Base-by-base conservation (phyloP, 2,888 invertebrate species). In the Serripes groenlandicus region DNA sequence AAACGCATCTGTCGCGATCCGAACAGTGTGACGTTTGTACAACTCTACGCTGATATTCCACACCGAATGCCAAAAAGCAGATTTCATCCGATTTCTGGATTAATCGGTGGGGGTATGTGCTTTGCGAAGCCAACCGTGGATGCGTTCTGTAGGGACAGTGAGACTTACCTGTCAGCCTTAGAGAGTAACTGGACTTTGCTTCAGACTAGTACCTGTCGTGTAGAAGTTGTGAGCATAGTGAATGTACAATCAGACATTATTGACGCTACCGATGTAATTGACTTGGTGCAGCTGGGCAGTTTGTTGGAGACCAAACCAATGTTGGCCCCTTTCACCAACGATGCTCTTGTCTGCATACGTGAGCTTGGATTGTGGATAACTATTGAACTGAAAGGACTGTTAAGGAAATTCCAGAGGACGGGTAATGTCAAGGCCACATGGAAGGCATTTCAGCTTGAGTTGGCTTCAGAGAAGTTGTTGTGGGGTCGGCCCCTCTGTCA, bases 31-130 rank as follows among this genome's bases (percentile, higher is more conserved):
- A 62, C 37, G 35, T 83, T 83, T 58, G 71, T 83, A n/a, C 80
- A 83, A 54, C n/a, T 83, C 32, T 83, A 83, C 75, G 80, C 74
- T n/a, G 80, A 83, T 64, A 32, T 68, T 37, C 71, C 83, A 26
- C 82, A 83, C 66, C 66, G 56, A 30, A 69, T 26, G 60, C 83
- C 77, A 32, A 37, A 37, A 52, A 54, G 42, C 23, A 69, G 83
- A 58, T 83, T 64, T 62, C 74, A 80, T 80, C 77, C 79, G 42
- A 71, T 83, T 26, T 83, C 80, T 7, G 80, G 77, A 18, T 64
- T 52, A 30, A 77, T 83, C 73, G 70, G n/a, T 28, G 70, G 54
- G 30, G 77, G 83, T 26, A 64, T 62, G 52, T 60, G 60, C 34
- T 58, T 77, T 26, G 71, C 70, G 35, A 42, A 54, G 52, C 23